Conservation (phyloP, 2,797 vertebrate species). For the Rhabdomys pumilio region DNA sequence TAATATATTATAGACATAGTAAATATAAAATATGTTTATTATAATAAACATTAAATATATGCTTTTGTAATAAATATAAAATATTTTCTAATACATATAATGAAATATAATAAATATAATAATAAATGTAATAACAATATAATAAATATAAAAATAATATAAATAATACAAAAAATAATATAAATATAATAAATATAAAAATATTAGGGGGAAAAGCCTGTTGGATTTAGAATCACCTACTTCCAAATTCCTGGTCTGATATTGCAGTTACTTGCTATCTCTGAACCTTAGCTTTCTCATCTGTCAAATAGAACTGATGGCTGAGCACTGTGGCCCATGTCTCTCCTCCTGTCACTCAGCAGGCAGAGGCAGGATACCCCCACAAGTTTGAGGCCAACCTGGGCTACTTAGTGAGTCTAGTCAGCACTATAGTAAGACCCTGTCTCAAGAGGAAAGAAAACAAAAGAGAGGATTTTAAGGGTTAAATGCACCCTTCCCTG, state of each 20-base stretch:
- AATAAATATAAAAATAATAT: neutral
- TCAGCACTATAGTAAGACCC: neutral
- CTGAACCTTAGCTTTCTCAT: neutral
- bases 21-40: neutral
- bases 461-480: neutral
- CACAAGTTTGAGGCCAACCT: neutral
- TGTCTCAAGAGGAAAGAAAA: neutral
- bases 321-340: neutral
- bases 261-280: neutral
- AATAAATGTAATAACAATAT: neutral
- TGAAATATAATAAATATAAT: neutral
- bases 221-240: neutral
- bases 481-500: neutral
- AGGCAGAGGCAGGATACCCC: neutral
- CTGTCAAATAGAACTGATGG: neutral
- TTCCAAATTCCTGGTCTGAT: neutral
- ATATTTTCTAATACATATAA: neutral
- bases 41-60: neutral
- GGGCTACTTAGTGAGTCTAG: neutral
- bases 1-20: neutral
- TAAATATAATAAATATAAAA: neutral
- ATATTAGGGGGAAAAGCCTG: neutral
- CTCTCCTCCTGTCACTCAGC: neutral
- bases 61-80: neutral
- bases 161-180: neutral